phyloP scores from a whole-genome alignment of 2,797 vertebrate species.

The Neosilurus mollespiculum region DNA sequence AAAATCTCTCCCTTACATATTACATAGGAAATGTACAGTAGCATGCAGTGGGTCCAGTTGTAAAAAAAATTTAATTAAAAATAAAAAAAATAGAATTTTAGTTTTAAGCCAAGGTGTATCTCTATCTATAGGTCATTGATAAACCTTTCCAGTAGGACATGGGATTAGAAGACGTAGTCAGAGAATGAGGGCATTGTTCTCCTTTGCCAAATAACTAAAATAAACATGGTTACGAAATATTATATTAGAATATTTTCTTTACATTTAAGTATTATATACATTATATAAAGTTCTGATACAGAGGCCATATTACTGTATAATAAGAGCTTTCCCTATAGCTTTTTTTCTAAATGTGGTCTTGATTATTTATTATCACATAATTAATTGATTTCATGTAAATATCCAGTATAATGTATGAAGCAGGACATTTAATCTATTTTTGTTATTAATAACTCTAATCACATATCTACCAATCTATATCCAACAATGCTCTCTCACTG shows the following conservation, averaged over 20 bases:
- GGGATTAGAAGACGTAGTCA: not conserved
- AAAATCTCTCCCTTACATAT: not conserved
- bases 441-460: constrained; percentile 25
- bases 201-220: not conserved
- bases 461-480: constrained; percentile 27
- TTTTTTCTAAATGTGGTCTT: not conserved
- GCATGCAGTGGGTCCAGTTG: not conserved
- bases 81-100: no score
- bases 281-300: not conserved
- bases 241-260: not conserved
- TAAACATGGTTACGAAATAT: not conserved
- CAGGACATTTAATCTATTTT: constrained; percentile 10
- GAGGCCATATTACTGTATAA: not conserved
- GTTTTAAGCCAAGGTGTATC: not conserved
- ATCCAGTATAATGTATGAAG: not conserved
- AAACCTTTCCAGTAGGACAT: not conserved
- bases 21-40: not conserved
- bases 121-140: not conserved
- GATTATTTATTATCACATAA: not conserved
- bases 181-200: not conserved
- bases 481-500: constrained; percentile 44
- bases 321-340: not conserved
- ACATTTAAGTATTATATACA: not conserved
- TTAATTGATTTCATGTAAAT: not conserved
- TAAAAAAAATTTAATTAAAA: not conserved